phyloP scores from a whole-genome alignment of 2,888 invertebrate genomes.

The Eupelmus urozonus region DNA sequence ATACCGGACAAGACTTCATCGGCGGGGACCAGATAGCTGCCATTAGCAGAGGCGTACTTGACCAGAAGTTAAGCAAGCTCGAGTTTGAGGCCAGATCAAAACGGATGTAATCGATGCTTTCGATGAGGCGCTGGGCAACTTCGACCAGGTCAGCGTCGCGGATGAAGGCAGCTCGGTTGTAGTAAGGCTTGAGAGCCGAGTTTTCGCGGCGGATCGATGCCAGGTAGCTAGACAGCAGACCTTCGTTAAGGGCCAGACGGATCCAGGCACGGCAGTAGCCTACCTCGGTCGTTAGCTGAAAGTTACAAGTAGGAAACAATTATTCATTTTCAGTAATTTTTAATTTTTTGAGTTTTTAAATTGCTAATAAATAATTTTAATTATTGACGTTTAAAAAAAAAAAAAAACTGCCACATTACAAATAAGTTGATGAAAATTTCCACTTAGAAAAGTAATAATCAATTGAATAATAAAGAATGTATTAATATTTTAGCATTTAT shows the following conservation, averaged over 20 bases:
- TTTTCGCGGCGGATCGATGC: slow-evolving; percentile 88
- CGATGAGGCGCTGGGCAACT: slow-evolving; percentile 86
- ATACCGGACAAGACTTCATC: slow-evolving; percentile 85
- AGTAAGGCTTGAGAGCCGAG: slow-evolving; percentile 88
- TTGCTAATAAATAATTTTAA: slow-evolving; percentile 2
- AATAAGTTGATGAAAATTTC: neutral
- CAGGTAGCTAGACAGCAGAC: slow-evolving; percentile 91
- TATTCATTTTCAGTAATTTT: no score
- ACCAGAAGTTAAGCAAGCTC: slow-evolving; percentile 93
- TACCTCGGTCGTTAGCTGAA: slow-evolving; percentile 86
- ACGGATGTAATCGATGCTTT: slow-evolving; percentile 83
- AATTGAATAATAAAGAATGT: no score
- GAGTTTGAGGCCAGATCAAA: slow-evolving; percentile 80
- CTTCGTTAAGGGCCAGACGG: slow-evolving; percentile 91
- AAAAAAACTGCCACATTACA: no score
- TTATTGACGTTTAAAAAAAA: no score
- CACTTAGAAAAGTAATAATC: no score
- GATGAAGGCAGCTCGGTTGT: slow-evolving; percentile 88
- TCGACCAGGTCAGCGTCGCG: slow-evolving; percentile 90
- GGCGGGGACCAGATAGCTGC: slow-evolving; percentile 92
- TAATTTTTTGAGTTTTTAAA: no score
- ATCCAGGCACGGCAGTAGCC: slow-evolving; percentile 96
- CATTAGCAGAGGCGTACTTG: slow-evolving; percentile 87
- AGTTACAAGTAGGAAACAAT: neutral
- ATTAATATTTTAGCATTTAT: no score